Conservation (phyloP, 2,113 vertebrate species). For the Datnioides undecimradiatus region DNA sequence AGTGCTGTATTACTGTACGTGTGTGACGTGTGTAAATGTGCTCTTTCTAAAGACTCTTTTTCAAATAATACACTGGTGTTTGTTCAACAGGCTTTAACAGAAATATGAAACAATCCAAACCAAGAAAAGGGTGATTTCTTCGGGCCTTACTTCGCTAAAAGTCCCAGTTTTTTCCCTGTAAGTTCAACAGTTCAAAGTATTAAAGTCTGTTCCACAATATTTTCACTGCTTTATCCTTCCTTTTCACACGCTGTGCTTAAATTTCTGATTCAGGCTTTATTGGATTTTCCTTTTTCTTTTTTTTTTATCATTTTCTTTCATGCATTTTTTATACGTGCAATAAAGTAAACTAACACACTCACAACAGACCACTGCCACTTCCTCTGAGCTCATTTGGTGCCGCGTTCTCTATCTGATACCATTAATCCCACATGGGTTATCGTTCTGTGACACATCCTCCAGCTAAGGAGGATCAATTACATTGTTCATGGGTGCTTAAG, state of each 20-base stretch:
- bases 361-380: constrained; percentile 1
- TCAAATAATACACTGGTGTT: no score
- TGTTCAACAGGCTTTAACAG: neutral
- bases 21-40: neutral
- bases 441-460: neutral
- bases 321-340: constrained; percentile 13
- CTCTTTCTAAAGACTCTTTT: neutral
- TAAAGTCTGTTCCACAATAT: neutral
- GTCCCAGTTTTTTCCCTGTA: neutral
- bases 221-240: neutral
- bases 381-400: constrained; percentile 13
- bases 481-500: neutral
- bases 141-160: neutral
- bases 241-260: neutral
- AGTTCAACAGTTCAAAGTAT: neutral
- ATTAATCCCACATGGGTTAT: constrained; percentile 15
- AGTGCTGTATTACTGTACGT: neutral
- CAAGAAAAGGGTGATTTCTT: neutral
- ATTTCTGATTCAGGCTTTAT: constrained; percentile 5
- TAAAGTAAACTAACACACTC: neutral
- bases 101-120: neutral
- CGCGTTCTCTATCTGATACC: neutral
- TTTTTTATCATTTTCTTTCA: neutral
- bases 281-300: constrained; percentile 1
- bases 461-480: constrained; percentile 15